phyloP scores from a whole-genome alignment of 1,140 invertebrate genomes.

The Pollicipes pollicipes region DNA sequence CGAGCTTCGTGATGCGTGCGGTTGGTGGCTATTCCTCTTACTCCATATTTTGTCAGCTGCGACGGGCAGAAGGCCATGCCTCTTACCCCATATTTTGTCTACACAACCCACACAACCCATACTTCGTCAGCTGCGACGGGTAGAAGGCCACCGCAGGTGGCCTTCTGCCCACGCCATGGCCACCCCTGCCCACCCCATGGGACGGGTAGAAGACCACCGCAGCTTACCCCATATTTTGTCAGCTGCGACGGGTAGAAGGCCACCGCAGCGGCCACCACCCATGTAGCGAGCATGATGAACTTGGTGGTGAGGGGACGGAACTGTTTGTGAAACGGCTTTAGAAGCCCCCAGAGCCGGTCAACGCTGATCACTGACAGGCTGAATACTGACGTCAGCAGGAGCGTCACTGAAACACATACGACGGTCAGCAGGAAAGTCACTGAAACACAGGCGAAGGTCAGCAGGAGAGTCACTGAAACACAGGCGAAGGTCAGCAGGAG shows the following conservation, averaged over 20 bases:
- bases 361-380: constrained; percentile 62
- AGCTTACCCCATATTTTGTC: constrained; percentile 38
- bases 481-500: too few species aligned
- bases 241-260: constrained; percentile 44
- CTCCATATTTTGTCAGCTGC: constrained; percentile 41
- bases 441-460: constrained; percentile 1
- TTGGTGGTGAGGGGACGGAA: constrained; percentile 39
- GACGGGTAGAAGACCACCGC: too few species aligned
- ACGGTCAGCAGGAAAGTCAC: not conserved
- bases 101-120: too few species aligned
- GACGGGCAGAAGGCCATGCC: constrained; percentile 42
- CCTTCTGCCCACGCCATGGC: too few species aligned
- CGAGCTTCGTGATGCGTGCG: too few species aligned
- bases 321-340: constrained; percentile 45
- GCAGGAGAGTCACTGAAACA: constrained; percentile 3
- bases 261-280: constrained; percentile 40
- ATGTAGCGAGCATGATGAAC: constrained; percentile 42
- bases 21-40: too few species aligned
- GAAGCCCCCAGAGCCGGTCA: constrained; percentile 58
- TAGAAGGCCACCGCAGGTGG: too few species aligned
- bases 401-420: constrained; percentile 34
- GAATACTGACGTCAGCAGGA: constrained; percentile 50
- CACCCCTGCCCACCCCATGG: too few species aligned
- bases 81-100: too few species aligned
- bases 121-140: too few species aligned